Evolutionary conservation across 2,888 invertebrate genomes (phyloP).

Genomic region (Nomada ferruginata): DNA sequence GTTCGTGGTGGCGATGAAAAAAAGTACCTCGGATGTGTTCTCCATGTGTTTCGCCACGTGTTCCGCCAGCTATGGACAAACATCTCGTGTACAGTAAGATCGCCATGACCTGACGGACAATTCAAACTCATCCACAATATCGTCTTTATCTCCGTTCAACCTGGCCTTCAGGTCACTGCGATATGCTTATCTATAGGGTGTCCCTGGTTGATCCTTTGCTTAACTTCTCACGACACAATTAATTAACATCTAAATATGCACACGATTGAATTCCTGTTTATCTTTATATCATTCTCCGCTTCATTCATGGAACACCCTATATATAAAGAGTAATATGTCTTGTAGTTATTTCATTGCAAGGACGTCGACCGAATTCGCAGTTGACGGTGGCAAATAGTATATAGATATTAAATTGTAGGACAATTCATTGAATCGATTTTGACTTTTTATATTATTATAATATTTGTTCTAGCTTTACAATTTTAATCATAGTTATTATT

Average conservation of each 20-base stretch:
- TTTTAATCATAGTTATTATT: too few relatives aligned
- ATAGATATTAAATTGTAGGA: too few relatives aligned
- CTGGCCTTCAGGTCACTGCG: conserved; percentile 74
- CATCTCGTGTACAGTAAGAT: conserved; percentile 79
- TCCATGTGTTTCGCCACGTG: conserved; percentile 82
- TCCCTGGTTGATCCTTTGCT: conserved; percentile 30
- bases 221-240: not conserved
- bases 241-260: not conserved
- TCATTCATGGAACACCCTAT: conserved; percentile 63
- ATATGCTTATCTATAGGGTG: conserved; percentile 69
- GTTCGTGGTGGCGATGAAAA: conserved; percentile 72
- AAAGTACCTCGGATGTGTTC: conserved; percentile 80
- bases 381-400: not conserved
- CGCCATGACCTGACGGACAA: conserved; percentile 75
- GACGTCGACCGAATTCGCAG: conserved; percentile 70
- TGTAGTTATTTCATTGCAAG: conserved; percentile 68
- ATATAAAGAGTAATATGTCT: conserved; percentile 69
- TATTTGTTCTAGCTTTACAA: not conserved
- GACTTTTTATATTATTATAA: not conserved
- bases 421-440: too few relatives aligned
- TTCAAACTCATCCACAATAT: conserved; percentile 43
- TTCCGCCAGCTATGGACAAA: conserved; percentile 82
- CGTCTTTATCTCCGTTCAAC: conserved; percentile 40
- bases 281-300: too few relatives aligned
- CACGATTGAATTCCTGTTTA: not conserved